A percentile compares a stretch with the other conserved stretches of the same genome.
phyloP scores from a whole-genome alignment of 2,113 vertebrate genomes.

The Chinchilla lanigera region DNA sequence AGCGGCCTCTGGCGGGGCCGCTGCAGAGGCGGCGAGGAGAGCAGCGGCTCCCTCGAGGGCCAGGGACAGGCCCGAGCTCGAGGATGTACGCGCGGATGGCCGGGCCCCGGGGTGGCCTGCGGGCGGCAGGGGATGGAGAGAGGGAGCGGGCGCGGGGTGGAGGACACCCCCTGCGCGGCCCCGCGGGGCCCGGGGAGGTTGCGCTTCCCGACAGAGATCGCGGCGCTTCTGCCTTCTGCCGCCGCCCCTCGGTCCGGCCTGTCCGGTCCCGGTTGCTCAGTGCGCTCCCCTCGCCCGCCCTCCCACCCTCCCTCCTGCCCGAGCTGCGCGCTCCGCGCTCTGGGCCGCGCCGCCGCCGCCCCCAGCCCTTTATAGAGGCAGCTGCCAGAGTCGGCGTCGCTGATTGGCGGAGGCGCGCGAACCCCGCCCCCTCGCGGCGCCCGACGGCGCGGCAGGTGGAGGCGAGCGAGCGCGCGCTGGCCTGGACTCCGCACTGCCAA shows the following conservation, averaged over 20 bases:
- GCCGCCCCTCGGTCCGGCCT: constrained; percentile 51
- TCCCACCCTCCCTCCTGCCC: constrained; percentile 78
- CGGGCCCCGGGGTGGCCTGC: constrained; percentile 66
- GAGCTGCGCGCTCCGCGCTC: constrained; percentile 82
- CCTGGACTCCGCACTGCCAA: background rate
- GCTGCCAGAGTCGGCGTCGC: constrained; percentile 71
- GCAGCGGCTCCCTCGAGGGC: constrained; percentile 74
- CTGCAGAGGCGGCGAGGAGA: constrained; percentile 70
- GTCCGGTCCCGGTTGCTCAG: constrained; percentile 22
- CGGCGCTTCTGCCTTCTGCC: constrained; percentile 25
- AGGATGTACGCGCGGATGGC: constrained; percentile 53
- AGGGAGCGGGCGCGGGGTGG: constrained; percentile 39
- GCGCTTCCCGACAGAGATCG: constrained; percentile 62
- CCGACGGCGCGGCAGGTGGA: constrained; percentile 82
- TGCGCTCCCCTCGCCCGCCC: constrained; percentile 75
- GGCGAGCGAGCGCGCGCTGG: constrained; percentile 12
- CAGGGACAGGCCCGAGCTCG: constrained; percentile 66
- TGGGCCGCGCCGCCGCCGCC: constrained; percentile 83
- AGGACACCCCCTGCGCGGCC: constrained; percentile 62
- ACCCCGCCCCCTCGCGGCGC: constrained; percentile 72
- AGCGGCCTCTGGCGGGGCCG: constrained; percentile 54
- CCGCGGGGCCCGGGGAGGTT: constrained; percentile 60
- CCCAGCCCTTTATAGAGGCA: constrained; percentile 82
- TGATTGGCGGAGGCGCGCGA: constrained; percentile 66
- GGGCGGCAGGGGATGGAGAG: constrained; percentile 56